Conservation (phyloP, 2,888 invertebrate species). For the Pachliopta kotzebuea region DNA sequence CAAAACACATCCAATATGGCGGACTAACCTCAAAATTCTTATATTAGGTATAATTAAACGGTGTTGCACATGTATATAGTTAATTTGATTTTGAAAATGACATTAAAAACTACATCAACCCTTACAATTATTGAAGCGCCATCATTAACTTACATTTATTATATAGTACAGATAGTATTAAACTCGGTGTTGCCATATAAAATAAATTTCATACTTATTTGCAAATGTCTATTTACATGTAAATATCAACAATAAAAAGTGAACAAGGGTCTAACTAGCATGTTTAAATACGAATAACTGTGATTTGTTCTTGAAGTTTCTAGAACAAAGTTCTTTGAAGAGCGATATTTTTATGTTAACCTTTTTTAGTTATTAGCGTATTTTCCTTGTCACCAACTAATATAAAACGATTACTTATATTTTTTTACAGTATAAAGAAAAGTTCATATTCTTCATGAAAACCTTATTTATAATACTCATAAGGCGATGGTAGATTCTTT, state of each 20-base stretch:
- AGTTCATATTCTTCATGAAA: neutral
- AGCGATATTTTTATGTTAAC: neutral
- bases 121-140: neutral
- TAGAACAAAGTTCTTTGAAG: conserved; percentile 8
- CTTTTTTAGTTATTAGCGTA: neutral
- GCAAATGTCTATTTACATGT: neutral
- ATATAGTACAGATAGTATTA: neutral
- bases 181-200: neutral
- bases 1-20: conserved; percentile 60
- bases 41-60: neutral
- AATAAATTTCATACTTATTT: neutral
- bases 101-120: neutral
- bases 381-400: neutral
- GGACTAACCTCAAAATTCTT: conserved; percentile 31
- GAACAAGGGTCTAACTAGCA: neutral
- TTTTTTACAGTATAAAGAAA: no score
- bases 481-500: neutral
- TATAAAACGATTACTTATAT: neutral
- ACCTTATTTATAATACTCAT: neutral
- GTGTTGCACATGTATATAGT: conserved; percentile 29
- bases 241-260: neutral
- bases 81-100: neutral
- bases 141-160: neutral
- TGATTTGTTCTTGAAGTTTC: conserved; percentile 11
- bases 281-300: neutral